phyloP scores from a whole-genome alignment of 2,797 vertebrate genomes.

The Poeciliopsis presidionis region DNA sequence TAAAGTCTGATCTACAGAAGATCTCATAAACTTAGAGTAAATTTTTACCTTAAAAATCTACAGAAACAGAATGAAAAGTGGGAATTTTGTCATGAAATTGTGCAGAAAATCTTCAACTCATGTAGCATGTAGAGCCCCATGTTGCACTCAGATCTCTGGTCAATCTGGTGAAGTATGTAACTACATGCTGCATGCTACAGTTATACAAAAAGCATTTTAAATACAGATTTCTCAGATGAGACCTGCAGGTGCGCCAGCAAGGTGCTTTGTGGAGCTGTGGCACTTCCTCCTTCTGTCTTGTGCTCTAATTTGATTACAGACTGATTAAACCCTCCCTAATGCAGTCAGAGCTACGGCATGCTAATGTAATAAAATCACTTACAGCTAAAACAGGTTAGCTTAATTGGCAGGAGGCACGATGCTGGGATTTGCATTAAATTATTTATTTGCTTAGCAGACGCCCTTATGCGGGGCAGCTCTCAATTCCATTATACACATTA shows the following conservation, averaged over 20 bases:
- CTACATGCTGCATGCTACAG: slow-evolving; percentile 17
- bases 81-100: background rate
- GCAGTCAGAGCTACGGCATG: slow-evolving; percentile 83
- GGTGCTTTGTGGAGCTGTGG: slow-evolving; percentile 71
- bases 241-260: slow-evolving; percentile 74
- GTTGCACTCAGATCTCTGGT: background rate
- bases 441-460: slow-evolving; percentile 85
- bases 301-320: slow-evolving; percentile 82
- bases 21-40: background rate
- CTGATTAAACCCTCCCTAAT: slow-evolving; percentile 86
- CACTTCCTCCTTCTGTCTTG: slow-evolving; percentile 79
- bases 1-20: background rate
- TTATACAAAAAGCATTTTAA: slow-evolving; percentile 44
- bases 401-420: slow-evolving; percentile 84
- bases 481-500: slow-evolving; percentile 83
- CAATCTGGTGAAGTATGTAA: background rate
- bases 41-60: background rate
- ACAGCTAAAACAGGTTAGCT: slow-evolving; percentile 85
- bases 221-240: slow-evolving; percentile 62
- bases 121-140: background rate
- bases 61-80: background rate
- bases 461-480: slow-evolving; percentile 73
- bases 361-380: slow-evolving; percentile 87
- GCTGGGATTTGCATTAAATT: slow-evolving; percentile 85
- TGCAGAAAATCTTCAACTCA: background rate